phyloP scores from a whole-genome alignment of 2,797 vertebrate genomes.

The Rhinatrema bivittatum region DNA sequence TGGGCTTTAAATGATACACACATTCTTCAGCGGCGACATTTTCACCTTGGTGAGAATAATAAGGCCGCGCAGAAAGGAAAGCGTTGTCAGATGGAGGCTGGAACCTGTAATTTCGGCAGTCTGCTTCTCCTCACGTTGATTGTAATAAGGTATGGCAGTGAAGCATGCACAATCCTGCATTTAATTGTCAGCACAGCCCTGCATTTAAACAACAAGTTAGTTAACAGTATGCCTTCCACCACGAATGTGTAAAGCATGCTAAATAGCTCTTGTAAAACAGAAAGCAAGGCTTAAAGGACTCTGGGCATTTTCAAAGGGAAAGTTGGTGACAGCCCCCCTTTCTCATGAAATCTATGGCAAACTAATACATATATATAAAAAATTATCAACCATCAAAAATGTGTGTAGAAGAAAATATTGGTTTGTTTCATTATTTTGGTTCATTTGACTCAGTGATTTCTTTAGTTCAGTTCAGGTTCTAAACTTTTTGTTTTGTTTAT shows the following conservation, averaged over 20 bases:
- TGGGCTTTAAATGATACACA: constrained; percentile 41
- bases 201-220: constrained; percentile 51
- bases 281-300: too few species aligned
- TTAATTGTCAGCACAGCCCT: constrained; percentile 45
- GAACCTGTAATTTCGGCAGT: constrained; percentile 44
- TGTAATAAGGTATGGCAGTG: constrained; percentile 38
- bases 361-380: too few species aligned
- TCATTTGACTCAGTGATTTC: too few species aligned
- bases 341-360: too few species aligned
- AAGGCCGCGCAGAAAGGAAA: constrained; percentile 39
- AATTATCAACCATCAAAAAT: too few species aligned
- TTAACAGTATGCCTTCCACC: constrained; percentile 27
- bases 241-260: constrained; percentile 29
- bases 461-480: too few species aligned
- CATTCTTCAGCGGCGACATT: constrained; percentile 28
- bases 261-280: constrained; percentile 27
- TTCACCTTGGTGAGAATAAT: constrained; percentile 48
- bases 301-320: too few species aligned
- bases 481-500: too few species aligned
- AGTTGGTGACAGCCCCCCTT: too few species aligned
- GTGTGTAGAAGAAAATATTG: too few species aligned
- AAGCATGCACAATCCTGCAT: constrained; percentile 30
- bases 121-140: constrained; percentile 29
- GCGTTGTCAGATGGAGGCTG: constrained; percentile 29
- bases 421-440: too few species aligned